Evolutionary conservation across 1,140 invertebrate species (phyloP).

Genomic region (Fopius arisanus): DNA sequence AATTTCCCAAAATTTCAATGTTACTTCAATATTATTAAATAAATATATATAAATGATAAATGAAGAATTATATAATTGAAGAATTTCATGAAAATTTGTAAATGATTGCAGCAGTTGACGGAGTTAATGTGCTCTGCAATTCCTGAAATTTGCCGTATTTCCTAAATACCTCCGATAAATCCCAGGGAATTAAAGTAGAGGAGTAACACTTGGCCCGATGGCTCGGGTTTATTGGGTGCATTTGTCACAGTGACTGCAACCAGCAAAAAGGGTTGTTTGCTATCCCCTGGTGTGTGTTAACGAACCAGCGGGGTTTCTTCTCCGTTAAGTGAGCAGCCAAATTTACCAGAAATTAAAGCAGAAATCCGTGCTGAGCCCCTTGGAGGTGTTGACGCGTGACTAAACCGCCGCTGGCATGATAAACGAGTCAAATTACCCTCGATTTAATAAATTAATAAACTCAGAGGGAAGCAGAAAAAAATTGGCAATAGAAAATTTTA

Average conservation of each 20-base stretch:
- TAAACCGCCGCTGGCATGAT: background rate
- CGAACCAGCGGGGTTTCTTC: background rate
- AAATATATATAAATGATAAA: too few relatives aligned
- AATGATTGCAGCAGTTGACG: too few relatives aligned
- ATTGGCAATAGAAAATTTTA: too few relatives aligned
- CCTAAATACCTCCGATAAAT: background rate
- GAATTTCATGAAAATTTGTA: too few relatives aligned
- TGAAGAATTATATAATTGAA: too few relatives aligned
- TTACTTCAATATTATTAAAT: too few relatives aligned
- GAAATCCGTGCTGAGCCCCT: background rate
- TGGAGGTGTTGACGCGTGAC: background rate
- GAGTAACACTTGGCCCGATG: background rate
- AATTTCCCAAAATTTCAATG: too few relatives aligned
- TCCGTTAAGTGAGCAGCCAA: background rate
- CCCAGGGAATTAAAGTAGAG: background rate
- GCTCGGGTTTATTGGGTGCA: background rate
- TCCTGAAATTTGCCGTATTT: too few relatives aligned
- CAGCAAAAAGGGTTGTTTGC: background rate
- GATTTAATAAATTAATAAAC: too few relatives aligned
- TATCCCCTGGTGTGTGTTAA: background rate
- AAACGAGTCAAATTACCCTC: too few relatives aligned
- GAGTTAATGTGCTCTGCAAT: too few relatives aligned
- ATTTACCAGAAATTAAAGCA: background rate
- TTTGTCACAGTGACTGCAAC: background rate
- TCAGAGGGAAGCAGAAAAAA: too few relatives aligned